These are phyloP conservation scores for Cacatua alba DNA, from an alignment of 2,113 vertebrate species.

Conservation along the genomic window DNA sequence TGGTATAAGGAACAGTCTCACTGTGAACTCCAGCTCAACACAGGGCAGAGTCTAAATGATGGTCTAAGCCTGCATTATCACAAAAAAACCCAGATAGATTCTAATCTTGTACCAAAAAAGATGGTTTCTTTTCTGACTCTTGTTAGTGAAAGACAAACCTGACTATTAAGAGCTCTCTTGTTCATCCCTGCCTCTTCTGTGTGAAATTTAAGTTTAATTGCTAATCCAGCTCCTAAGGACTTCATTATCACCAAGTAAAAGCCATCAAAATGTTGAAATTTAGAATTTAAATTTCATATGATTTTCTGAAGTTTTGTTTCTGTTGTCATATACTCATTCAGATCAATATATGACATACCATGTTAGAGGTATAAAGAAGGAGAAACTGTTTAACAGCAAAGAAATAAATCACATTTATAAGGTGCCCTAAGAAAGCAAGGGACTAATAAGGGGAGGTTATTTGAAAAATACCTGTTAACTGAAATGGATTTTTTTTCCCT, in stretches of 20 bases:
- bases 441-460: background rate
- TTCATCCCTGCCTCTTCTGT: background rate
- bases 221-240: background rate
- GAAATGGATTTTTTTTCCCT: background rate
- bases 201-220: background rate
- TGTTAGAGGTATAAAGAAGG: background rate
- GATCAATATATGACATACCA: background rate
- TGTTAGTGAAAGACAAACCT: background rate
- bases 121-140: background rate
- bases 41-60: background rate
- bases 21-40: background rate
- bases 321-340: background rate
- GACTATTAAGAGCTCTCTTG: background rate
- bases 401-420: background rate
- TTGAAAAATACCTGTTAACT: background rate
- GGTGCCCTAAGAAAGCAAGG: background rate
- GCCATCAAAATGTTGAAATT: background rate
- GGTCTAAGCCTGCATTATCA: background rate
- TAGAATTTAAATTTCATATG: background rate
- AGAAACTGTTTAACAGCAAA: background rate
- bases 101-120: background rate
- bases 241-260: background rate
- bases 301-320: background rate
- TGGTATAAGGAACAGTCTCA: background rate
- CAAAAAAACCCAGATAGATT: background rate